Base-by-base conservation (phyloP, 2,888 invertebrate genomes). In the Oscheius sp. region DNA sequence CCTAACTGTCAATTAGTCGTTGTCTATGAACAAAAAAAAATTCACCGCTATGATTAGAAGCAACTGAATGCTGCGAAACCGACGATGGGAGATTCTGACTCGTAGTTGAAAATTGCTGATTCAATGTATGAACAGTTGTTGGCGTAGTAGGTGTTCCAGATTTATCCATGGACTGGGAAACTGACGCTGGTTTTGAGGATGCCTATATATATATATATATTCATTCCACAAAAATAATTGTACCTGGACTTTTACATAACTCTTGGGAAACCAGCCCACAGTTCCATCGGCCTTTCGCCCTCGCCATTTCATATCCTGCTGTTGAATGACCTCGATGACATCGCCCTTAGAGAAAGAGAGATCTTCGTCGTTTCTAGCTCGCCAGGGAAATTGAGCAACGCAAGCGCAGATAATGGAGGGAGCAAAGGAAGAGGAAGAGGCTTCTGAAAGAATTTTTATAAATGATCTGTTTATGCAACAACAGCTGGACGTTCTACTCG, bases 221-320 rank as follows among this genome's bases (percentile, higher is more conserved):
- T 36, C 26, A 17, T 14, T 28, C 22, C 14, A 38, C 6, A 14
- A 57, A 20, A 38, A 14, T 1, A 14, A 33, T 51, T 36, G 9
- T 8, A 56, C 74, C 24, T 66, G 65, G 14, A 81, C 67, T 51
- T 84, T 85, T 22, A 85, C 82, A 62, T 85, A 85, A 61, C 83
- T 83, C 69, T 85, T 85, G 26, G 85, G 85, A 73, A 85, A 85
- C 83, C 83, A 88, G 86, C 86, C 87, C 22, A 68, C 49, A 14
- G 72, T 67, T 32, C 78, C 80, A 47, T 72, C 68, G 9, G 73
- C 65, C 24, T 89, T 86, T 75, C 90, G 89, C 2, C 91, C 91
- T 70, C 89, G 90, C 90, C 90, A 91, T 90, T 91, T 91, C 86
- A 90, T 89, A 64, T 90, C 90, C 87, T 90, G 87, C 82, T 90